Percentiles rank a stretch among this genome's conserved stretches.
phyloP scores from a whole-genome alignment of 2,113 vertebrate genomes.

The Microtus pennsylvanicus region DNA sequence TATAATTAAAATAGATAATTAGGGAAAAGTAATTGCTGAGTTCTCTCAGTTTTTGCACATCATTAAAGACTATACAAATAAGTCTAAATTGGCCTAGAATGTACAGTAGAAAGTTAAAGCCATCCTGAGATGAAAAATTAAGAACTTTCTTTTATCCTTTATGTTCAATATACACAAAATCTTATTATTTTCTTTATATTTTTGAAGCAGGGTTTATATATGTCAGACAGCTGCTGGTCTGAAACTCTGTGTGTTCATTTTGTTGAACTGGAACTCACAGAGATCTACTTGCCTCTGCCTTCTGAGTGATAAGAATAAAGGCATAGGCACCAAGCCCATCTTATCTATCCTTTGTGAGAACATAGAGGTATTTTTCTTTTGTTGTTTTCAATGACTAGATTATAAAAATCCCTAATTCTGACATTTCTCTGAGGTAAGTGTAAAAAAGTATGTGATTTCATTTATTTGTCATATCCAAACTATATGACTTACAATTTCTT shows the following conservation, averaged over 20 bases:
- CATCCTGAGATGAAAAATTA: constrained; percentile 38
- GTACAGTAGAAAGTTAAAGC: constrained; percentile 43
- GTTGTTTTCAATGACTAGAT: background rate
- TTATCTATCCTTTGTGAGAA: background rate
- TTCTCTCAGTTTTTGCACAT: constrained; percentile 66
- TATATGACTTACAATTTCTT: background rate
- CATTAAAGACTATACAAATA: constrained; percentile 72
- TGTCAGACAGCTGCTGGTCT: background rate
- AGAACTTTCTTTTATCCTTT: constrained; percentile 59
- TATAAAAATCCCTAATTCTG: background rate
- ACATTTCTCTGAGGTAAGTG: background rate
- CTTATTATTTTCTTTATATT: background rate
- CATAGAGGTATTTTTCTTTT: background rate
- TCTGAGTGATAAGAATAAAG: background rate
- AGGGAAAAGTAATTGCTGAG: constrained; percentile 71
- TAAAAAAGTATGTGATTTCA: background rate
- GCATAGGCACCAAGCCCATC: background rate
- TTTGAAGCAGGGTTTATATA: background rate
- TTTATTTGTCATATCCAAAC: background rate
- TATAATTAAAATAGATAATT: constrained; percentile 77
- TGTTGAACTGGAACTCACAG: background rate
- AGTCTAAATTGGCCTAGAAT: constrained; percentile 68
- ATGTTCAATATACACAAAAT: constrained; percentile 38
- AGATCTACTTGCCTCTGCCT: no score
- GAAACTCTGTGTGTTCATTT: background rate